phyloP scores from a whole-genome alignment of 2,797 vertebrate species.

The Acanthurus leucopareius region DNA sequence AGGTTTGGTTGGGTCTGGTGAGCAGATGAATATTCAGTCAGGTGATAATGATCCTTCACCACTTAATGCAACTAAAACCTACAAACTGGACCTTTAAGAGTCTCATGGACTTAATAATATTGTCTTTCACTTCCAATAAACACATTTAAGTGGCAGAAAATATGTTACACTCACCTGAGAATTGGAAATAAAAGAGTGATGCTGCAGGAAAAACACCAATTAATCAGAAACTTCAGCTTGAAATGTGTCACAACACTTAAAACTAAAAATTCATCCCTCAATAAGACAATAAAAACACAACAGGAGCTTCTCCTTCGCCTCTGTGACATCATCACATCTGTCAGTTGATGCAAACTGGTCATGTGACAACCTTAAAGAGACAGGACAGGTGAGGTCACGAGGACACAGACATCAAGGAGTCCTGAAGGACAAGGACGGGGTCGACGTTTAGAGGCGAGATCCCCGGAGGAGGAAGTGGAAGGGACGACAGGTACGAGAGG shows the following conservation, averaged over 20 bases:
- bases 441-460: background rate
- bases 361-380: conserved; percentile 27
- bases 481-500: conserved; percentile 30
- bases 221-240: no score
- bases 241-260: background rate
- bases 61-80: no score
- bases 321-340: background rate
- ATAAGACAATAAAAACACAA: background rate
- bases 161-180: no score
- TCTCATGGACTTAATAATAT: no score
- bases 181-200: no score
- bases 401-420: conserved; percentile 9
- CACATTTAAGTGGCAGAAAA: no score
- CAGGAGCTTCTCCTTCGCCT: background rate
- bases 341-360: conserved; percentile 2
- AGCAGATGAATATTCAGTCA: no score
- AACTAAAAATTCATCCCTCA: background rate
- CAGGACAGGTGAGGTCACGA: conserved; percentile 19
- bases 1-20: no score
- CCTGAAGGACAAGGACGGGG: conserved; percentile 26
- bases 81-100: no score
- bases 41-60: no score
- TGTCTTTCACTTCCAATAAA: no score
- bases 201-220: no score
- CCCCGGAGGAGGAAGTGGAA: conserved; percentile 1